phyloP scores from a whole-genome alignment of 30 jellyfish, hydroid and myxozoan genomes.

The Aurelia aurita complex sp. Pacific region DNA sequence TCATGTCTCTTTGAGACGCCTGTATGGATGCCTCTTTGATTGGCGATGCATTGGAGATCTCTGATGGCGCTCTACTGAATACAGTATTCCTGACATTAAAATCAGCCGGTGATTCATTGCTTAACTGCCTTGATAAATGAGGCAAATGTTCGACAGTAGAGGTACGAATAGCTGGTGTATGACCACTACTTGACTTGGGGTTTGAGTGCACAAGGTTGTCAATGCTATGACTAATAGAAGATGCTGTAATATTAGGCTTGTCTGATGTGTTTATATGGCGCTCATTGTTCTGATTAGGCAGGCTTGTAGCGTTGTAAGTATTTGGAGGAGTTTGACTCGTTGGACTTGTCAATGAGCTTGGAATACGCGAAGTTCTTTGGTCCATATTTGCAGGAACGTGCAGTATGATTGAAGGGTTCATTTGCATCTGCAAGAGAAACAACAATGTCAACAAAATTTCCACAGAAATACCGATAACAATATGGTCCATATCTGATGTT shows the following conservation, averaged over 20 bases:
- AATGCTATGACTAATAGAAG: conserved; percentile 35
- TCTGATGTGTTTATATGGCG: conserved; percentile 2
- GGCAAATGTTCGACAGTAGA: conserved; percentile 40
- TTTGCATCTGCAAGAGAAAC: conserved; percentile 31
- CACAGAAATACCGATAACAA: not conserved
- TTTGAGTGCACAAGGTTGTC: conserved; percentile 35
- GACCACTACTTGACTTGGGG: conserved; percentile 25
- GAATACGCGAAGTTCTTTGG: conserved; percentile 51
- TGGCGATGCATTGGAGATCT: not conserved
- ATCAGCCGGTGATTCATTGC: conserved; percentile 8
- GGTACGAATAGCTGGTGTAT: conserved; percentile 8
- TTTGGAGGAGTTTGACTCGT: not conserved
- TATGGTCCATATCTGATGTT: no score
- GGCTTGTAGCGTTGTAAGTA: conserved; percentile 7
- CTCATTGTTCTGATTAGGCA: not conserved
- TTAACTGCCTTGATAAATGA: not conserved
- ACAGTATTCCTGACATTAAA: not conserved
- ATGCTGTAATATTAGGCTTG: not conserved
- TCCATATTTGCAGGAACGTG: conserved; percentile 71
- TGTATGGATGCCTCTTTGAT: not conserved
- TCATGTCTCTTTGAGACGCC: no score
- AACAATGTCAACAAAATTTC: not conserved
- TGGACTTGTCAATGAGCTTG: conserved; percentile 37
- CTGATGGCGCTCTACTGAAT: not conserved
- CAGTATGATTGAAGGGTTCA: conserved; percentile 50